phyloP scores from a whole-genome alignment of 2,113 vertebrate species.

The Turdus rufiventris region DNA sequence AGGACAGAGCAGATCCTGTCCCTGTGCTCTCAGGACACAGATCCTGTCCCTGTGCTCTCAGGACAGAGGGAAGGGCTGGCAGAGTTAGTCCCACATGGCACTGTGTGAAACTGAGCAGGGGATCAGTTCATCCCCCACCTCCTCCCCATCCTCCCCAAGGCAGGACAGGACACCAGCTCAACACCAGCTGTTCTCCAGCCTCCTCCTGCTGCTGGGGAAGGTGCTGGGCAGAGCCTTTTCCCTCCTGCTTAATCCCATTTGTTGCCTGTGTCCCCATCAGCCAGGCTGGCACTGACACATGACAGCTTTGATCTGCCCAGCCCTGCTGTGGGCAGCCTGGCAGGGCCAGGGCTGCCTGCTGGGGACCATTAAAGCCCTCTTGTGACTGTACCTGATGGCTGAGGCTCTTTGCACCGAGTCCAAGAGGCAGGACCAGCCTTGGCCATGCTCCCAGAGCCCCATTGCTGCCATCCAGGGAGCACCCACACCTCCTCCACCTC shows the following conservation, averaged over 20 bases:
- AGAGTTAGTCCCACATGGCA: background rate
- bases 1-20: too few relatives aligned
- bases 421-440: background rate
- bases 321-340: background rate
- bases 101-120: background rate
- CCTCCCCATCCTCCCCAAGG: background rate
- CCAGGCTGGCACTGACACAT: background rate
- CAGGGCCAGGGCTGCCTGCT: background rate
- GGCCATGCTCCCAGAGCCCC: background rate
- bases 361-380: slow-evolving; percentile 26
- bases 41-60: background rate
- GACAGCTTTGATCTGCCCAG: slow-evolving; percentile 5
- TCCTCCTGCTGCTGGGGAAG: background rate
- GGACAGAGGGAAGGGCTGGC: background rate
- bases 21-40: too few relatives aligned
- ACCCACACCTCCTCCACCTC: background rate
- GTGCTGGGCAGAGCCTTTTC: background rate
- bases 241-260: background rate
- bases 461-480: background rate
- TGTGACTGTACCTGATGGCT: background rate
- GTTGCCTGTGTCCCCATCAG: background rate
- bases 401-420: background rate
- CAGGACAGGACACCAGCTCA: background rate
- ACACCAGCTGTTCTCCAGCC: background rate
- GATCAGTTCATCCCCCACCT: background rate